Evolutionary conservation across 2,797 vertebrate genomes (phyloP).

Genomic region (Muraenolepis orangiensis): DNA sequence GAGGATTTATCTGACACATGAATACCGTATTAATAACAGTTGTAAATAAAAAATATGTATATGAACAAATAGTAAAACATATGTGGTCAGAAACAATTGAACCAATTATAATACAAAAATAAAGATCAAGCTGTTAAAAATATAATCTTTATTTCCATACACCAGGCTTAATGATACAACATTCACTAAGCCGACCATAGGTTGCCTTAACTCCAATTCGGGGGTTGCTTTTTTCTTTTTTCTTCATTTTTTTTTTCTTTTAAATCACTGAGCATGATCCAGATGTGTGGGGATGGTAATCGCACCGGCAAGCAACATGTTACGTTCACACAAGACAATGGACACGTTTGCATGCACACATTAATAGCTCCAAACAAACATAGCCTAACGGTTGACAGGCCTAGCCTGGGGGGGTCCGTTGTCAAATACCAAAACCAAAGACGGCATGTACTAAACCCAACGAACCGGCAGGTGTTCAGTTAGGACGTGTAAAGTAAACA

Average conservation of each 20-base stretch:
- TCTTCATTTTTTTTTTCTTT: too few relatives aligned
- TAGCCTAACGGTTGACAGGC: neutral
- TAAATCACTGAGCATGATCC: constrained; percentile 22
- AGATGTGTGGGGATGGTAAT: constrained; percentile 22
- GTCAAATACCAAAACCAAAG: neutral
- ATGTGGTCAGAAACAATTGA: neutral
- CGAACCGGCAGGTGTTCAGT: constrained; percentile 11
- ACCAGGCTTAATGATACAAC: constrained; percentile 44
- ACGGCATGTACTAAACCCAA: neutral
- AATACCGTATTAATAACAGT: neutral
- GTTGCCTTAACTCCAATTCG: constrained; percentile 23
- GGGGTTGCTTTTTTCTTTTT: too few relatives aligned
- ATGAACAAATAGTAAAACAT: neutral
- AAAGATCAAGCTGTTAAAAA: constrained; percentile 43
- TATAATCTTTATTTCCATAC: constrained; percentile 59
- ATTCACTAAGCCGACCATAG: constrained; percentile 45
- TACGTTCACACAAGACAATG: constrained; percentile 4
- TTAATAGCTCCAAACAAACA: constrained; percentile 13
- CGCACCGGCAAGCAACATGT: constrained; percentile 27
- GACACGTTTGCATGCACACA: constrained; percentile 13
- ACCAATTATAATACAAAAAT: neutral
- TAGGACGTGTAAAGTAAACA: constrained; percentile 16
- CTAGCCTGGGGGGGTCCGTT: neutral
- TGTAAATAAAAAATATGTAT: neutral
- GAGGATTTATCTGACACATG: neutral